Evolutionary conservation across 2,888 invertebrate species (phyloP).

Genomic region (Saturnia japonica): DNA sequence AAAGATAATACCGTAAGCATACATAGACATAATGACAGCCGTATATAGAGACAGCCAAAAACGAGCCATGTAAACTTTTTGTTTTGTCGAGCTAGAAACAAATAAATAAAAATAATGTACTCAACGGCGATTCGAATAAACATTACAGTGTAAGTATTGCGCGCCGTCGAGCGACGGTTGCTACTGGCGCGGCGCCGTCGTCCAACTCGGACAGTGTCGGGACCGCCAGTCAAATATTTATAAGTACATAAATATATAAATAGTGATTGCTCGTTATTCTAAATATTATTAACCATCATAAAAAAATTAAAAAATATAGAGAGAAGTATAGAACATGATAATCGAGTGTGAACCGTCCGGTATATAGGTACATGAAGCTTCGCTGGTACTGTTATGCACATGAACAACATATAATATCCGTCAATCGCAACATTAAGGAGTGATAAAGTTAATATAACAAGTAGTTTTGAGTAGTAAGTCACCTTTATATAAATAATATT

Average conservation of each 20-base stretch:
- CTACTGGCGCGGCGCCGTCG: no score
- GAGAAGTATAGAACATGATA: constrained; percentile 39
- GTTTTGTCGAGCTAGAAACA: constrained; percentile 79
- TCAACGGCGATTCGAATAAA: constrained; percentile 53
- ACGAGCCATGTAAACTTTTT: constrained; percentile 81
- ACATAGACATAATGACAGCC: constrained; percentile 81
- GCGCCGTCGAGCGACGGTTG: constrained; percentile 30
- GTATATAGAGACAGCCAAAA: constrained; percentile 79
- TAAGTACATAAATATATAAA: constrained; percentile 49
- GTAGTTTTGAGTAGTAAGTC: constrained; percentile 89
- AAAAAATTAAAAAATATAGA: constrained; percentile 13
- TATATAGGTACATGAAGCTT: constrained; percentile 50
- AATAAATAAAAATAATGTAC: constrained; percentile 67
- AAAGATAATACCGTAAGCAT: constrained; percentile 75
- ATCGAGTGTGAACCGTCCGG: constrained; percentile 29
- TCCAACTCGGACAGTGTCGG: constrained; percentile 24
- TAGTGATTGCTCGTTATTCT: constrained; percentile 61
- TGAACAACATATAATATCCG: constrained; percentile 40
- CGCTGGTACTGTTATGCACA: constrained; percentile 63
- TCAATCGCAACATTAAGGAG: constrained; percentile 55
- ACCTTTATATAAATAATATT: constrained; percentile 73
- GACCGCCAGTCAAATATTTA: constrained; percentile 26
- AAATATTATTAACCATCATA: background rate
- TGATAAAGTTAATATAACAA: constrained; percentile 63
- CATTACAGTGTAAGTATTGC: constrained; percentile 25